Evolutionary conservation across 2,797 vertebrate genomes (phyloP).

Genomic region (Crenuchus spilurus): DNA sequence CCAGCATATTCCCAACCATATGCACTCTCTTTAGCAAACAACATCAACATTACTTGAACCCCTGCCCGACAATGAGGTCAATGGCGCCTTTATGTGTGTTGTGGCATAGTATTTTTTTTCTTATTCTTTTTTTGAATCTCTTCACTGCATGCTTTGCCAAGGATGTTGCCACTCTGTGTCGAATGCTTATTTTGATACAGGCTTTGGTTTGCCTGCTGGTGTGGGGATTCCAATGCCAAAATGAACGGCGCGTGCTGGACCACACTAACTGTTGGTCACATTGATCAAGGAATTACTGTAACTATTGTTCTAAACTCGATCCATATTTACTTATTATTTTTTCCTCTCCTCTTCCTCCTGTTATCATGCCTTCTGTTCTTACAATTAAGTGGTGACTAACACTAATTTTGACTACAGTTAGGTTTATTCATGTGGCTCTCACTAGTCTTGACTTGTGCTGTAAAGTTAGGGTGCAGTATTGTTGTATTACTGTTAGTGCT

Average conservation of each 20-base stretch:
- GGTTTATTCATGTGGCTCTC: neutral
- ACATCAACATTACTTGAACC: conserved; percentile 40
- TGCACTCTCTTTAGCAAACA: conserved; percentile 24
- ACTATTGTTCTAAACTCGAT: conserved; percentile 63
- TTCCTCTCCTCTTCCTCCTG: conserved; percentile 30
- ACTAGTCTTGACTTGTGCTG: neutral
- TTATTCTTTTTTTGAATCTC: conserved; percentile 12
- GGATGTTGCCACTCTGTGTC: conserved; percentile 61
- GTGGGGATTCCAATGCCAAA: conserved; percentile 73
- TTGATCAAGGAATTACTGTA: conserved; percentile 65
- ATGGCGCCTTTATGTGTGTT: neutral
- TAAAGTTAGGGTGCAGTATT: neutral
- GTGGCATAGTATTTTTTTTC: neutral
- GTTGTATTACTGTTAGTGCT: neutral
- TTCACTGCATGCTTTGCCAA: conserved; percentile 46
- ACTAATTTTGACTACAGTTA: conserved; percentile 12
- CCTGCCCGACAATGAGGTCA: neutral
- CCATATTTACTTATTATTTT: conserved; percentile 9
- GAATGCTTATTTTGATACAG: conserved; percentile 78
- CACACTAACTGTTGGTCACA: conserved; percentile 63
- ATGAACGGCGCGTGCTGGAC: conserved; percentile 57
- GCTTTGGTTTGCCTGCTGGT: conserved; percentile 76
- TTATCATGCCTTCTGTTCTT: neutral
- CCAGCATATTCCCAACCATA: conserved; percentile 15
- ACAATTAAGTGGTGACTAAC: conserved; percentile 1